Conservation (phyloP, 37 sponge, comb jelly and placozoan genomes). For the Ianthella basta region DNA sequence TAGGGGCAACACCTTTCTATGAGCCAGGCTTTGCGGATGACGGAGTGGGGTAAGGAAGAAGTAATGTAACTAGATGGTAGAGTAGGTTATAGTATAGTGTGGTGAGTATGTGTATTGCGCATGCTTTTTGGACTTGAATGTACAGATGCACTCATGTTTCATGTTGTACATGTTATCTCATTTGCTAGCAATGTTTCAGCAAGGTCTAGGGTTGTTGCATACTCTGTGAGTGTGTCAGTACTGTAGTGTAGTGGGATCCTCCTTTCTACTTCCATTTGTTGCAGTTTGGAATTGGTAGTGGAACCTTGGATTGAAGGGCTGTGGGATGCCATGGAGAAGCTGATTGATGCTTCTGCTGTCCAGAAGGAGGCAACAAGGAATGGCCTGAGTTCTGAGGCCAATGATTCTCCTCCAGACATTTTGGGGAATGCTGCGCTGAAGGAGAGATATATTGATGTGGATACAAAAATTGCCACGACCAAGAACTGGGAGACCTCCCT, state of each 20-base stretch:
- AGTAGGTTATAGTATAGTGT: no score
- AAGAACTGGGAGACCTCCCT: not conserved
- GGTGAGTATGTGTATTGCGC: no score
- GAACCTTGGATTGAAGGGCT: constrained; percentile 98
- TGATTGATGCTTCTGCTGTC: not conserved
- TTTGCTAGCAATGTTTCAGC: no score
- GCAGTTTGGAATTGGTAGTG: constrained; percentile 91
- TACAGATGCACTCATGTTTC: no score
- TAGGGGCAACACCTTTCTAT: constrained; percentile 80
- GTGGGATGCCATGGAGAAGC: constrained; percentile 72
- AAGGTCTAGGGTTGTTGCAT: no score
- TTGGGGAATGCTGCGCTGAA: not conserved
- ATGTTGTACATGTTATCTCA: no score
- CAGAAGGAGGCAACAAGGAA: constrained; percentile 3
- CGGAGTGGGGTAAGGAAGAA: constrained; percentile 79
- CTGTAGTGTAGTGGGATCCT: no score
- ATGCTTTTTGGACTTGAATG: no score
- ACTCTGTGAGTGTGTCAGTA: no score
- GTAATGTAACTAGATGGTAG: not conserved
- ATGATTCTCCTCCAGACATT: not conserved
- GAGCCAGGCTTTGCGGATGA: constrained; percentile 92
- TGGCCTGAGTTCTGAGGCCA: not conserved
- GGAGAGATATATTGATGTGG: no score
- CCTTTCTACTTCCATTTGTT: not conserved
- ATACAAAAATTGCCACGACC: not conserved